These are phyloP conservation scores for Lycodopsis pacificus DNA, from an alignment of 2,797 vertebrate genomes.

Conservation along the genomic window DNA sequence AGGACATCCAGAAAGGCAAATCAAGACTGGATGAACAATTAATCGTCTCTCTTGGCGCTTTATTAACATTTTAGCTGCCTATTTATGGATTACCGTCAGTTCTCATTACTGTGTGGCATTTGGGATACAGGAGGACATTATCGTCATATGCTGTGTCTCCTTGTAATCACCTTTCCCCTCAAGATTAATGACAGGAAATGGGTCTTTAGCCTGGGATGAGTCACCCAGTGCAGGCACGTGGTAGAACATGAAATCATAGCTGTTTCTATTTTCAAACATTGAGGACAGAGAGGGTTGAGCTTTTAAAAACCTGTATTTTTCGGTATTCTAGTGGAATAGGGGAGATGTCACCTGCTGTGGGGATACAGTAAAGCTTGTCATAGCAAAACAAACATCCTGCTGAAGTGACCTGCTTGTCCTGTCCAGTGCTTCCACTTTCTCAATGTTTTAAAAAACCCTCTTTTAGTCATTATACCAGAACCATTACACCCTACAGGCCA, in stretches of 20 bases:
- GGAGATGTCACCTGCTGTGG: conserved; percentile 44
- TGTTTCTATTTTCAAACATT: conserved; percentile 56
- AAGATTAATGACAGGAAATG: conserved; percentile 66
- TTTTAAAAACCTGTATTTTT: conserved; percentile 47
- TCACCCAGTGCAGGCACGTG: conserved; percentile 47
- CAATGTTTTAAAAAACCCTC: conserved; percentile 17
- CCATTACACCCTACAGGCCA: conserved; percentile 30
- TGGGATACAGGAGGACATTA: conserved; percentile 52
- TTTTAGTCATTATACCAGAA: conserved; percentile 40
- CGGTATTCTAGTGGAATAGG: conserved; percentile 46
- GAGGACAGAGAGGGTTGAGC: conserved; percentile 23
- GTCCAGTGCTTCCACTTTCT: conserved; percentile 16
- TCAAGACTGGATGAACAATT: not conserved
- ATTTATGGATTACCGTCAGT: conserved; percentile 39
- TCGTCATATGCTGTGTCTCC: conserved; percentile 43
- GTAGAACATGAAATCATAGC: conserved; percentile 51
- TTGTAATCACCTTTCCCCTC: conserved; percentile 62
- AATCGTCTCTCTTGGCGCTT: conserved; percentile 3
- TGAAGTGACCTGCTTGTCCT: conserved; percentile 49
- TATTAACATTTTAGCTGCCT: conserved; percentile 21
- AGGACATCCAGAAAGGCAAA: not conserved
- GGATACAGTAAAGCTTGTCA: conserved; percentile 51
- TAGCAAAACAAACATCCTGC: conserved; percentile 39
- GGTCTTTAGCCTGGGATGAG: conserved; percentile 55
- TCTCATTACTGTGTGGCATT: conserved; percentile 65